Percentiles rank a stretch among this genome's conserved stretches.
Conservation (phyloP, 2,888 invertebrate species). For the Caenorhabditis afra region DNA sequence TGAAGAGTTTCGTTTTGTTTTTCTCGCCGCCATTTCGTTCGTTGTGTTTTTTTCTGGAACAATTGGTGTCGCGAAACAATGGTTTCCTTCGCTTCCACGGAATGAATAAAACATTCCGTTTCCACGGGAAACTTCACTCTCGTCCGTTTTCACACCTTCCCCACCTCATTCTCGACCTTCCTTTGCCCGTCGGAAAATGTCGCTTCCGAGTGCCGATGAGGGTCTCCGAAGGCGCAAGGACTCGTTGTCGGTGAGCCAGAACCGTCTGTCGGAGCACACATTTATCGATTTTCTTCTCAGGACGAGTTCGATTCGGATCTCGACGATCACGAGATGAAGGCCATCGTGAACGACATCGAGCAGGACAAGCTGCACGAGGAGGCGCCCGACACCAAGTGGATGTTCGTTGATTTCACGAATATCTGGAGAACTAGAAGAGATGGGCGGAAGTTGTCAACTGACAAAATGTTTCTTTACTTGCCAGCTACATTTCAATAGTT, state of each 20-base stretch:
- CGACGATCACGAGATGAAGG: slow-evolving; percentile 67
- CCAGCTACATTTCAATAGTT: no score
- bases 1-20: no score
- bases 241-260: slow-evolving; percentile 50
- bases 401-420: slow-evolving; percentile 49
- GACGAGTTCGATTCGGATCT: slow-evolving; percentile 65
- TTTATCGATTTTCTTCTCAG: slow-evolving; percentile 12
- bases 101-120: neutral
- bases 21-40: no score
- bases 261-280: neutral
- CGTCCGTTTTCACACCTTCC: neutral
- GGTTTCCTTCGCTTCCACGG: slow-evolving; percentile 4
- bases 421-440: neutral
- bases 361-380: slow-evolving; percentile 62
- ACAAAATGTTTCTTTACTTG: no score
- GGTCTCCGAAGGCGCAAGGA: slow-evolving; percentile 49
- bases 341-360: slow-evolving; percentile 70
- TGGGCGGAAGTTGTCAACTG: no score
- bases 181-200: slow-evolving; percentile 5
- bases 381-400: slow-evolving; percentile 62
- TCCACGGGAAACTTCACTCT: no score
- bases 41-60: no score
- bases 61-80: no score
- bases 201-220: slow-evolving; percentile 26
- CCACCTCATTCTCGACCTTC: neutral